Evolutionary conservation across 2,888 invertebrate species (phyloP), one percentile per base, ranked within the genome.

Genomic region (Harmothoe impar): DNA sequence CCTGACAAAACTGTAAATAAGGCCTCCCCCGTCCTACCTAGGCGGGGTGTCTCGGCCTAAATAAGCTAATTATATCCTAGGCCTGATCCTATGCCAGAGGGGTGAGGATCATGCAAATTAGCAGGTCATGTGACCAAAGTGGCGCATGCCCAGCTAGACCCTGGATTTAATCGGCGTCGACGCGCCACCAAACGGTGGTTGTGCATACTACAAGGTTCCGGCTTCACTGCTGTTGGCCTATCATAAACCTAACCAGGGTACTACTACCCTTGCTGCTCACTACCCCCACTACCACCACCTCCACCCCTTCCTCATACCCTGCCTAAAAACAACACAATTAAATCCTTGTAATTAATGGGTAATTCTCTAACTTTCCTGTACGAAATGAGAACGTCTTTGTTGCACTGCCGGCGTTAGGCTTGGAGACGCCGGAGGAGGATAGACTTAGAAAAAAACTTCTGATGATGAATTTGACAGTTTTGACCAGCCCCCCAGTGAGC

Each of bases 1-100:
- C 86, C 86, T 86, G 86, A 86, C 86, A 86, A 86, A 86, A 86
- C 86, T 86, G 86, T 54, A 86, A 86, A 86, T 86, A 86, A 86
- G 86, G 29, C 20, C 20, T 43, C 43, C 3, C 35, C 35, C 23
- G 51, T 33, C 51, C 35, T 51, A 33, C 3, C 33, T 78, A 29
- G 62, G 62, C 25, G 62, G 77, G 77, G 35, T 20, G 81, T 17
- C 17, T 35, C 84, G 54, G 15, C 86, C 86, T 56, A 86, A 86
- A 86, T 86, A 56, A 86, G 56, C 86, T 86, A 86, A 86, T 86
- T 86, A 54, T 86, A 86, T 86, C 86, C 54, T 23, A 29, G 52
- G 52, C 52, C 86, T 86, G 86, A 52, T 52, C 56, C 86, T 86
- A 56, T 86, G 86, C 54, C 86, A 86, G 56, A 54, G 86, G 86